Conservation (phyloP, 2,888 invertebrate species). For the Leptopilina drosophilae region DNA sequence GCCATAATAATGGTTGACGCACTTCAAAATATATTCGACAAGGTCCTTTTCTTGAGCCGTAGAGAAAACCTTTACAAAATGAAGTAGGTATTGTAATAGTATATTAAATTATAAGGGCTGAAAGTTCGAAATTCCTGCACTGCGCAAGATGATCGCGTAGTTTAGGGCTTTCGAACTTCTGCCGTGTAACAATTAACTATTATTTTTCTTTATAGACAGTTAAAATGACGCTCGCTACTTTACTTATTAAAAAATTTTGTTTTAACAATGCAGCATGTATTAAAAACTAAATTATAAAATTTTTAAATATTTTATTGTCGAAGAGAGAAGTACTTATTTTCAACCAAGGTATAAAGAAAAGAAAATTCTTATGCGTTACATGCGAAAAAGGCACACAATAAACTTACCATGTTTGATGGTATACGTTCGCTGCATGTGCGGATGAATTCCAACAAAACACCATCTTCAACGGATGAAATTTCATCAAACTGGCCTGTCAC, state of each 20-base stretch:
- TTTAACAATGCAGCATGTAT: too few relatives aligned
- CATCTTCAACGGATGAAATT: slow-evolving; percentile 26
- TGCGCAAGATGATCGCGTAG: too few relatives aligned
- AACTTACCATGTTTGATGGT: slow-evolving; percentile 36
- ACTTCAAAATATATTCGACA: slow-evolving; percentile 10
- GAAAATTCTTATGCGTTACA: neutral
- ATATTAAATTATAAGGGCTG: too few relatives aligned
- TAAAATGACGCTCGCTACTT: too few relatives aligned
- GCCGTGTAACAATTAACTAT: too few relatives aligned
- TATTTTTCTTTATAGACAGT: too few relatives aligned
- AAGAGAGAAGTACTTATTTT: too few relatives aligned
- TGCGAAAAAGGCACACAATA: slow-evolving; percentile 4
- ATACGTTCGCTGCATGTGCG: slow-evolving; percentile 29
- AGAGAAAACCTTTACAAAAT: slow-evolving; percentile 7
- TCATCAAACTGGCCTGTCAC: slow-evolving; percentile 16
- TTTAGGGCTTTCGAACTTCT: too few relatives aligned
- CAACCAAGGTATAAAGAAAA: neutral
- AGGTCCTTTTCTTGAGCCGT: slow-evolving; percentile 9
- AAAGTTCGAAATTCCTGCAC: too few relatives aligned
- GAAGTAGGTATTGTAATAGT: neutral
- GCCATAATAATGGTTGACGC: slow-evolving; percentile 35
- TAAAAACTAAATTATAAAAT: too few relatives aligned
- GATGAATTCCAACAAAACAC: slow-evolving; percentile 31
- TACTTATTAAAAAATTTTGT: too few relatives aligned
- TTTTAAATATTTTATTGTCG: too few relatives aligned